Evolutionary conservation across 1,140 invertebrate species (phyloP).

Genomic region (Ctenoplectra terminalis): DNA sequence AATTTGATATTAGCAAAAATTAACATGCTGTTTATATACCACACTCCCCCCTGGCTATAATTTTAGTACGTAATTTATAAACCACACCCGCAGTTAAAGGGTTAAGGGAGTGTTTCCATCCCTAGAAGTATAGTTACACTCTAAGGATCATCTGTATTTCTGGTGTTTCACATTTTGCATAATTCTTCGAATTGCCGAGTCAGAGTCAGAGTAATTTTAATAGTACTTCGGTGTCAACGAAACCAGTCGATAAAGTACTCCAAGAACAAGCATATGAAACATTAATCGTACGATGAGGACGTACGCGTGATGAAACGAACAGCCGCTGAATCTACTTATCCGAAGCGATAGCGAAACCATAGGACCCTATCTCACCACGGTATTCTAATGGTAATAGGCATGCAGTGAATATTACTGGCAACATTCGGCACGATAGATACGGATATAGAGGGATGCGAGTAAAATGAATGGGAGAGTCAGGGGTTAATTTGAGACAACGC

Average conservation of each 20-base stretch:
- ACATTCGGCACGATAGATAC: conserved; percentile 35
- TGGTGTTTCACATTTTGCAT: too few species aligned
- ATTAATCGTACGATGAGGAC: neutral
- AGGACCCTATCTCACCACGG: conserved; percentile 13
- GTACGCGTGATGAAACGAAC: neutral
- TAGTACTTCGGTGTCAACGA: neutral
- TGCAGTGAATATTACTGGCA: conserved; percentile 41
- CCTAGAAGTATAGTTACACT: too few species aligned
- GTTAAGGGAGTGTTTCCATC: too few species aligned
- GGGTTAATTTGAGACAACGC: conserved; percentile 47
- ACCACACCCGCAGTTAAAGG: too few species aligned
- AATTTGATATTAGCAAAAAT: too few species aligned
- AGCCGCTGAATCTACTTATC: conserved; percentile 1
- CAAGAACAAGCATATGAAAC: neutral
- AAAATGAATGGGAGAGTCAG: conserved; percentile 39
- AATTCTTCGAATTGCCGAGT: too few species aligned
- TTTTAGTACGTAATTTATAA: too few species aligned
- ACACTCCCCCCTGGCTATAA: too few species aligned
- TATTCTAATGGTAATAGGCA: conserved; percentile 41
- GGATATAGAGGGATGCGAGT: conserved; percentile 40
- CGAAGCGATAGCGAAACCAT: neutral
- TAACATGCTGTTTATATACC: too few species aligned
- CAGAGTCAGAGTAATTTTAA: too few species aligned
- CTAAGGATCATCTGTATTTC: too few species aligned
- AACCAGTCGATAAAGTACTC: neutral